Evolutionary conservation across 2,888 invertebrate species (phyloP), one percentile per base, ranked within the genome.

Genomic region (Eristalis pertinax): DNA sequence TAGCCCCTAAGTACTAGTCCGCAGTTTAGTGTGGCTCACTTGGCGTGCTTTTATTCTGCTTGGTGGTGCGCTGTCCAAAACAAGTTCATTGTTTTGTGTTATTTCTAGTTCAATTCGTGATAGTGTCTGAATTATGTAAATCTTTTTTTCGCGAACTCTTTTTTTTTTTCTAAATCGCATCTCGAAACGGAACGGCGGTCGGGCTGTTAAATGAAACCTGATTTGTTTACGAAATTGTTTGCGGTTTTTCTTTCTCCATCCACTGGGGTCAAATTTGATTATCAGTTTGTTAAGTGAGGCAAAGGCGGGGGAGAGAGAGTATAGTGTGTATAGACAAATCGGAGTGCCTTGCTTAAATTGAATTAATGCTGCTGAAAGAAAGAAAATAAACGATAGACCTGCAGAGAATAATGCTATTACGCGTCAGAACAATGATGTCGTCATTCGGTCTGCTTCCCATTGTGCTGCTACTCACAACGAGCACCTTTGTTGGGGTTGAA

Each of bases 321-420:
- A 4, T 26, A 4, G 26, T 26, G n/a, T 8, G 8, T 19, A 67
- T 8, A 43, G 38, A 69, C 60, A 63, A 63, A 70, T 50, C 65
- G 22, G 63, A 43, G 85, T 85, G 63, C 41, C 50, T 43, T 50
- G 73, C 41, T 65, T 67, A 79, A 86, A 83, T 86, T 83, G 22
- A 79, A 83, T 86, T 78, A 86, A 86, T 83, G 86, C 58, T 75
- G 35, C n/a, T 60, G 24, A 72, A 70, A 64, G 72, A 43, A 62
- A 67, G 38, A 86, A 43, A 62, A 67, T 29, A 86, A 83, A 67
- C 72, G 64, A 56, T 69, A 83, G n/a, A n/a, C n/a, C n/a, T n/a
- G n/a, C n/a, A n/a, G 75, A 83, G 72, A 41, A 32, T 32, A 83
- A 87, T 86, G 83, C 74, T 63, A 68, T 65, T 76, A 65, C 75